Percentiles rank a stretch among this genome's conserved stretches.
Conservation (phyloP, 2,888 invertebrate genomes). For the Eristalis arbustorum region DNA sequence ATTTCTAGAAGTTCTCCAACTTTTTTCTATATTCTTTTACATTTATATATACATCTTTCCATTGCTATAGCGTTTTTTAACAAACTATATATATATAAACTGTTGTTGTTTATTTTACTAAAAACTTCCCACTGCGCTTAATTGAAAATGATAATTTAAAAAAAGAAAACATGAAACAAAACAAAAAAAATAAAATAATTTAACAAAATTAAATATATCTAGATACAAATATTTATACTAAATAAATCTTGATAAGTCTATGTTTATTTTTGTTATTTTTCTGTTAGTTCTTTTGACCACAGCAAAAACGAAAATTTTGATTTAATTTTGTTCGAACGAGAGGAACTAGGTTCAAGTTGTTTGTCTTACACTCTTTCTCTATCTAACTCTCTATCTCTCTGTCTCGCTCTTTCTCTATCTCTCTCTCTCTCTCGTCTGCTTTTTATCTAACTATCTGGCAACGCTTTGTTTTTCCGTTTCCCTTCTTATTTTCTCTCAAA, state of each 20-base stretch:
- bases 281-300: background rate
- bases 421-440: conserved; percentile 52
- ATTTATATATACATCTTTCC: conserved; percentile 46
- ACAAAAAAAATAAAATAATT: conserved; percentile 13
- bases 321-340: background rate
- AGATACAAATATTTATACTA: conserved; percentile 71
- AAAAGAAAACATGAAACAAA: conserved; percentile 56
- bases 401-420: conserved; percentile 32
- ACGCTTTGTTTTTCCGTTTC: conserved; percentile 53
- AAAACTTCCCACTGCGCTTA: conserved; percentile 80
- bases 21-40: conserved; percentile 69
- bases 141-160: conserved; percentile 72
- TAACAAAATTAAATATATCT: conserved; percentile 61
- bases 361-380: conserved; percentile 57
- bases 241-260: conserved; percentile 63
- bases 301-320: background rate
- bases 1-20: conserved; percentile 64
- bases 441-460: conserved; percentile 63
- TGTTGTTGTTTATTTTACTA: conserved; percentile 65
- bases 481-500: conserved; percentile 41
- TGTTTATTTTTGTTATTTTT: conserved; percentile 20
- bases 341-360: conserved; percentile 6
- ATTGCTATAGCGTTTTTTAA: conserved; percentile 45
- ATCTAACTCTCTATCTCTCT: conserved; percentile 51
- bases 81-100: conserved; percentile 34